A percentile compares a stretch with the other conserved stretches of the same genome.
Conservation (phyloP, 2,113 vertebrate genomes). For the Nerophis ophidion region DNA sequence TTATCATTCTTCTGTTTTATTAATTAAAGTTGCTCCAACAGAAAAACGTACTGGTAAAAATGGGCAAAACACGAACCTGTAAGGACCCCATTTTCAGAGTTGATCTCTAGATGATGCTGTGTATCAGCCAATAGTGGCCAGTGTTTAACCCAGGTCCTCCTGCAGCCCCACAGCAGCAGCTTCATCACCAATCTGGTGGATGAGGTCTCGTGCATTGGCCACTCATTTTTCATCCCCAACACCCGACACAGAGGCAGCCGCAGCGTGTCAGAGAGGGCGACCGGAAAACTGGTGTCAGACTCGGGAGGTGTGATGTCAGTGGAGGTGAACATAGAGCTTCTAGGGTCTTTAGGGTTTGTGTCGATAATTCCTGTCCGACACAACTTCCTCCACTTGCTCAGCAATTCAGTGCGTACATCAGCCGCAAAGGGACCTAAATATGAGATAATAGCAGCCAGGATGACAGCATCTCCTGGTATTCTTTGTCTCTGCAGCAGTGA, state of each 20-base stretch:
- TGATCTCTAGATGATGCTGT: conserved; percentile 52
- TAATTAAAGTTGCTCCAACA: neutral
- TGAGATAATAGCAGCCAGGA: conserved; percentile 69
- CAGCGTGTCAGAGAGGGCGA: conserved; percentile 52
- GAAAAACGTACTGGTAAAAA: neutral
- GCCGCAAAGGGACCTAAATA: conserved; percentile 78
- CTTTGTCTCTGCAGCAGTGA: conserved; percentile 35
- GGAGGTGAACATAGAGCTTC: conserved; percentile 32
- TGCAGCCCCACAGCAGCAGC: conserved; percentile 64
- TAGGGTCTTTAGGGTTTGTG: conserved; percentile 61
- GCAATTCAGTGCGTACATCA: conserved; percentile 60
- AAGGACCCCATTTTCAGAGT: conserved; percentile 20
- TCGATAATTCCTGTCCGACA: conserved; percentile 61
- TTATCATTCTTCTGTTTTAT: neutral
- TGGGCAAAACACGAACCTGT: conserved; percentile 31
- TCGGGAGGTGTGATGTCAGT: neutral
- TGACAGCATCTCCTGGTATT: conserved; percentile 68
- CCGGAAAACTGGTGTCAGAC: conserved; percentile 22
- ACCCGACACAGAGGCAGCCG: conserved; percentile 50
- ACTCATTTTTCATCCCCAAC: conserved; percentile 41
- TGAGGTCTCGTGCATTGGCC: conserved; percentile 31
- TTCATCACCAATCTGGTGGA: conserved; percentile 50
- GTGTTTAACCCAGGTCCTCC: conserved; percentile 25
- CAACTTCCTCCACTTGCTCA: conserved; percentile 73
- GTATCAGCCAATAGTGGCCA: conserved; percentile 76